Evolutionary conservation across 2,113 vertebrate genomes (phyloP).

Genomic region (Stigmatopora argus): DNA sequence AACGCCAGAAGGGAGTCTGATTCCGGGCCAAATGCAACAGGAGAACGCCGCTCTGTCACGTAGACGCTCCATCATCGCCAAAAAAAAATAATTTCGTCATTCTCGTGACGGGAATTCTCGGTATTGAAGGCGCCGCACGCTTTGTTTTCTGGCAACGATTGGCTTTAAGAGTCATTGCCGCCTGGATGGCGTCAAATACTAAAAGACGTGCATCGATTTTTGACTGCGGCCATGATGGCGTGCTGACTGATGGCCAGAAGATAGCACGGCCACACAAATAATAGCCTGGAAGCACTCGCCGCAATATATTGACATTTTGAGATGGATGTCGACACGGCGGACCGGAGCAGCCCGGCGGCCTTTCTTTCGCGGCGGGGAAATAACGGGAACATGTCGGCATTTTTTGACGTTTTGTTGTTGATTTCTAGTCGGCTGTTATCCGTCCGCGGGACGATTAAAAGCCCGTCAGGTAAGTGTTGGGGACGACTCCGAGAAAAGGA

Average conservation of each 20-base stretch:
- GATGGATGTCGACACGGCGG: not conserved
- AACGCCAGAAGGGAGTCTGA: slow-evolving; percentile 18
- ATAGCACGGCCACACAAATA: slow-evolving; percentile 5
- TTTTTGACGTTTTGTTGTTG: not conserved
- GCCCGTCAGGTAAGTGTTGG: too few relatives aligned
- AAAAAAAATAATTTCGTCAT: not conserved
- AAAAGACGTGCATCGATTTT: slow-evolving; percentile 3
- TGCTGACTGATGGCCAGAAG: not conserved
- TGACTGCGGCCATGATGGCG: not conserved
- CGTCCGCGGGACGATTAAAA: too few relatives aligned
- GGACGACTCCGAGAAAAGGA: too few relatives aligned
- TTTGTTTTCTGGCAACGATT: not conserved
- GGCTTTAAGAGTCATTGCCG: slow-evolving; percentile 1
- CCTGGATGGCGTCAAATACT: not conserved
- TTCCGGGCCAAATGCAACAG: slow-evolving; percentile 3
- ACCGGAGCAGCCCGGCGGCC: not conserved
- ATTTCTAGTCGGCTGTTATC: not conserved
- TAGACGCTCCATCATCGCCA: slow-evolving; percentile 1
- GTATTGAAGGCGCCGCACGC: not conserved
- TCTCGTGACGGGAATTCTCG: not conserved
- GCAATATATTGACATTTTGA: slow-evolving; percentile 10
- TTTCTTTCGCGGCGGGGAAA: not conserved
- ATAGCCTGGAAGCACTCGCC: slow-evolving; percentile 1
- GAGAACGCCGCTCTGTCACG: not conserved
- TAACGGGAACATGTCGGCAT: not conserved